Evolutionary conservation across 2,113 vertebrate species (phyloP).

Genomic region (Rutilus rutilus): DNA sequence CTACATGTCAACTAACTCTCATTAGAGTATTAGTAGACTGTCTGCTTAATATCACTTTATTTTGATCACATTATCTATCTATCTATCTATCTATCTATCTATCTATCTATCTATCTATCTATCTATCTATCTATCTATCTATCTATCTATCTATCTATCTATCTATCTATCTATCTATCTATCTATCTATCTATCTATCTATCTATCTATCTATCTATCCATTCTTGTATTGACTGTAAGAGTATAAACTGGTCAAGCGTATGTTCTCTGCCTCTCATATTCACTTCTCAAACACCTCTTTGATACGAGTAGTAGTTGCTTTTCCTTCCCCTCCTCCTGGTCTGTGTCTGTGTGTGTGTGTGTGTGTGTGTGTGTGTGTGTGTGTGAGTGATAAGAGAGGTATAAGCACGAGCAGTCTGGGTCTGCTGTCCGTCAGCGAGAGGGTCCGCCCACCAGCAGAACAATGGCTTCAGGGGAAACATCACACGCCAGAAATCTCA

Average conservation of each 20-base stretch:
- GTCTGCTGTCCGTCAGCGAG: conserved; percentile 75
- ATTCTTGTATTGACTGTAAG: background rate
- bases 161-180: conserved; percentile 44
- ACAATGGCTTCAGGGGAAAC: conserved; percentile 74
- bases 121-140: conserved; percentile 39
- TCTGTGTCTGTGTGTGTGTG: conserved; percentile 45
- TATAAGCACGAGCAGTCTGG: conserved; percentile 64
- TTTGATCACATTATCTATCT: too few species aligned
- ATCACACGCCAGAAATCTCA: conserved; percentile 64
- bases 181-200: conserved; percentile 44
- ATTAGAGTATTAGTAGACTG: too few species aligned
- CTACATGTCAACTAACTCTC: too few species aligned
- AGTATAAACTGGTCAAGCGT: background rate
- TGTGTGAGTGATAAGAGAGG: conserved; percentile 69
- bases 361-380: conserved; percentile 37
- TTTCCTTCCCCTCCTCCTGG: conserved; percentile 50
- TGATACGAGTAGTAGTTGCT: background rate
- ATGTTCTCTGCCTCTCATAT: background rate
- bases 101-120: conserved; percentile 30
- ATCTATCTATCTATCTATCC: conserved; percentile 27
- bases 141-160: conserved; percentile 30
- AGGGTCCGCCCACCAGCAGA: conserved; percentile 63
- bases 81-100: conserved; percentile 11
- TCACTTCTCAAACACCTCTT: background rate
- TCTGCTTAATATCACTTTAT: too few species aligned